A percentile compares a stretch with the other conserved stretches of the same genome.
These are phyloP conservation scores for Tetranychus piercei DNA, from an alignment of 2,888 invertebrate species.

Conservation along the genomic window DNA sequence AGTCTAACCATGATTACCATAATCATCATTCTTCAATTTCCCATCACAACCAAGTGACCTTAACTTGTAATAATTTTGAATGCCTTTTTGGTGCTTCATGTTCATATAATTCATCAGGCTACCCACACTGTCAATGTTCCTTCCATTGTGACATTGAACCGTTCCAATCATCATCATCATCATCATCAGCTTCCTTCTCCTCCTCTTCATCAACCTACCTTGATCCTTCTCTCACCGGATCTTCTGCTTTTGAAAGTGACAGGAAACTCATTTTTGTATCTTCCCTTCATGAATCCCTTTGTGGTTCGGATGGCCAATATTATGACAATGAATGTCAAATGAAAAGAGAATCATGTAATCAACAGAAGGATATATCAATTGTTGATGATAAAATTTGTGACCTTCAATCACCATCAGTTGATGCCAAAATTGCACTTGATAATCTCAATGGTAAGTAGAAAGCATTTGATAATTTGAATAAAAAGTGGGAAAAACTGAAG, in stretches of 20 bases:
- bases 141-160: neutral
- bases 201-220: neutral
- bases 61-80: neutral
- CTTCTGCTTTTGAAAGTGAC: neutral
- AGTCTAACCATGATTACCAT: neutral
- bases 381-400: neutral
- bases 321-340: constrained; percentile 59
- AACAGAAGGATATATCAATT: constrained; percentile 36
- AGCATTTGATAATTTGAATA: too few relatives aligned
- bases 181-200: neutral
- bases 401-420: neutral
- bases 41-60: neutral
- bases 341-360: constrained; percentile 57
- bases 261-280: neutral
- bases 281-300: constrained; percentile 46
- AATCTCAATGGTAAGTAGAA: neutral
- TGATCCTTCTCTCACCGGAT: neutral
- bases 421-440: neutral
- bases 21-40: neutral
- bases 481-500: too few relatives aligned
- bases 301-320: constrained; percentile 42
- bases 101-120: constrained; percentile 3
- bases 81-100: constrained; percentile 6
- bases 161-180: neutral
- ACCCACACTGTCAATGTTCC: neutral